Conservation (phyloP, 1,140 invertebrate genomes). For the Heliconius hewitsoni region DNA sequence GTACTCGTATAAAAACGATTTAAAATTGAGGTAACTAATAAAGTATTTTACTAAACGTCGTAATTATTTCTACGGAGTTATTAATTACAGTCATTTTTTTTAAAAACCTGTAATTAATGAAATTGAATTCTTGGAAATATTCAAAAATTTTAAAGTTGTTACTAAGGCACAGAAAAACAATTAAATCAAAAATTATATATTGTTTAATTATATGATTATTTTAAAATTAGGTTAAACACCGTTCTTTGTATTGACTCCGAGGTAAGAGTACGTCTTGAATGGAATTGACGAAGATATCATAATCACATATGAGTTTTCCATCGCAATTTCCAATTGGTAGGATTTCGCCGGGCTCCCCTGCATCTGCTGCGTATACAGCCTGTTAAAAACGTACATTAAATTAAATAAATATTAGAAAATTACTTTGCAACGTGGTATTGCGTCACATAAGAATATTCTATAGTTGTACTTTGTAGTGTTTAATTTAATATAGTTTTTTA, state of each 20-base stretch:
- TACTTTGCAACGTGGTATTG: background rate
- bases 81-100: background rate
- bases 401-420: background rate
- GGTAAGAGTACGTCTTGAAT: constrained; percentile 25
- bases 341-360: constrained; percentile 23
- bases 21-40: background rate
- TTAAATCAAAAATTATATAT: background rate
- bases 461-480: too few species aligned
- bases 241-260: constrained; percentile 27
- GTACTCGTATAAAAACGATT: background rate
- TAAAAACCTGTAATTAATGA: background rate
- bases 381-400: background rate
- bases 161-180: background rate
- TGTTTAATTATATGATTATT: background rate
- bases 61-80: background rate
- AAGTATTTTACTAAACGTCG: background rate
- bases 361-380: constrained; percentile 26
- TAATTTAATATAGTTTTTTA: too few species aligned
- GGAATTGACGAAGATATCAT: constrained; percentile 29
- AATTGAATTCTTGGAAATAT: background rate
- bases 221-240: constrained; percentile 17
- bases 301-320: constrained; percentile 33
- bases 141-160: background rate
- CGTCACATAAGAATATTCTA: too few species aligned
- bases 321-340: constrained; percentile 35